phyloP scores from a whole-genome alignment of 1,140 invertebrate genomes.

The Orius insidiosus region DNA sequence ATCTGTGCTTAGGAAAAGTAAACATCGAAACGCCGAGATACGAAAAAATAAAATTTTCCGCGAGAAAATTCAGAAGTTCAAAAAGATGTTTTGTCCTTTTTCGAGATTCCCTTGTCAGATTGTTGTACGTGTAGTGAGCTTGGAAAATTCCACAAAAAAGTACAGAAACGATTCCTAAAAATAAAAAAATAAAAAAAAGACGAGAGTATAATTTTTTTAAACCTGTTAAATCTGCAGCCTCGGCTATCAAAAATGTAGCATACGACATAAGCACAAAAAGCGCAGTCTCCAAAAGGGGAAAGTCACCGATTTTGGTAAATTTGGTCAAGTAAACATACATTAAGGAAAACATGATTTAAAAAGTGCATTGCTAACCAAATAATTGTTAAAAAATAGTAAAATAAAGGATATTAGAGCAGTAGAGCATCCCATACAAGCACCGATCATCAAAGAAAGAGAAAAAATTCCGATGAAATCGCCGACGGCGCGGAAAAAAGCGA shows the following conservation, averaged over 20 bases:
- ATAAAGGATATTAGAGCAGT: conserved; percentile 77
- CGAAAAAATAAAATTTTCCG: conserved; percentile 97
- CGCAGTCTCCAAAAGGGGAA: conserved; percentile 88
- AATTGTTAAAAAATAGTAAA: conserved; percentile 10
- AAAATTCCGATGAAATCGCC: conserved; percentile 88
- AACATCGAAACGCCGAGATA: conserved; percentile 99
- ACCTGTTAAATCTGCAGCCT: conserved; percentile 89
- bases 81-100: conserved; percentile 87
- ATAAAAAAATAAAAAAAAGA: too few relatives aligned
- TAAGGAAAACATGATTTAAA: conserved; percentile 24
- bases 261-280: conserved; percentile 97
- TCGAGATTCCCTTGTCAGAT: conserved; percentile 76
- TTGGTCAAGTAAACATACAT: conserved; percentile 61
- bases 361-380: too few relatives aligned
- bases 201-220: conserved; percentile 15
- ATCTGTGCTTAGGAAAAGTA: conserved; percentile 88
- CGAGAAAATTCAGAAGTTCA: conserved; percentile 88
- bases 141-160: conserved; percentile 97
- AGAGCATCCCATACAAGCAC: conserved; percentile 76
- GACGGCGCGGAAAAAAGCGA: conserved; percentile 74
- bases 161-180: conserved; percentile 79
- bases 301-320: conserved; percentile 84
- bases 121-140: conserved; percentile 98
- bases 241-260: conserved; percentile 88
- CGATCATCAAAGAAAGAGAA: conserved; percentile 75